Evolutionary conservation across 2,888 invertebrate species (phyloP).

Genomic region (Aproaerema taeniolella): DNA sequence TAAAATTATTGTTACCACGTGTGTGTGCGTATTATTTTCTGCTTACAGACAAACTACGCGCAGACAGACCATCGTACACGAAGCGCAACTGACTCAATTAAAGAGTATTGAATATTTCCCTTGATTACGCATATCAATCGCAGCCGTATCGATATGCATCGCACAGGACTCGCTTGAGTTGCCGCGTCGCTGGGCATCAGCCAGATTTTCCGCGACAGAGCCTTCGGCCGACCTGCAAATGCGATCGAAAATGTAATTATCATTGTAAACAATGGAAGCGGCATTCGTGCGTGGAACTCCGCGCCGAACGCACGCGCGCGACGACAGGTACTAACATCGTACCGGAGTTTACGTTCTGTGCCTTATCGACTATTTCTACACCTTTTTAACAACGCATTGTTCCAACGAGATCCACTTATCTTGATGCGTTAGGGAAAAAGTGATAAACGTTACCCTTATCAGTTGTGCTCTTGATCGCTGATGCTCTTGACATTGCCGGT

Average conservation of each 20-base stretch:
- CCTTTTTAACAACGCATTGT: constrained; percentile 32
- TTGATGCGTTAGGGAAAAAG: constrained; percentile 34
- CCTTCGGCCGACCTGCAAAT: constrained; percentile 60
- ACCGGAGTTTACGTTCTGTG: constrained; percentile 43
- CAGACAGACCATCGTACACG: neutral
- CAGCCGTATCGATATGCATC: neutral
- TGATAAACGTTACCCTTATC: constrained; percentile 32
- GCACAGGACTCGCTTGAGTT: neutral
- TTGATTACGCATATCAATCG: neutral
- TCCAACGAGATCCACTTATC: constrained; percentile 48
- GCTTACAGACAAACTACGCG: too few species aligned
- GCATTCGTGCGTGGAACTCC: constrained; percentile 67
- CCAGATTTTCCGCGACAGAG: constrained; percentile 63
- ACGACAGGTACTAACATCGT: constrained; percentile 42
- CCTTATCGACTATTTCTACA: constrained; percentile 50
- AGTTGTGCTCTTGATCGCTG: constrained; percentile 35
- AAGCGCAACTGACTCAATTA: neutral
- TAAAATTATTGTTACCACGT: too few species aligned
- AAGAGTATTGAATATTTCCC: neutral
- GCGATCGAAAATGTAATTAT: constrained; percentile 72
- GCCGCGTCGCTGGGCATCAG: constrained; percentile 10
- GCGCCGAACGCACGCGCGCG: constrained; percentile 57
- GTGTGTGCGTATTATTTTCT: too few species aligned
- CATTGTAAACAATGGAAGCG: constrained; percentile 69
- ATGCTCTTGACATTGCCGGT: constrained; percentile 54